Evolutionary conservation across 2,888 invertebrate genomes (phyloP).

Genomic region (Drosophila borborema): DNA sequence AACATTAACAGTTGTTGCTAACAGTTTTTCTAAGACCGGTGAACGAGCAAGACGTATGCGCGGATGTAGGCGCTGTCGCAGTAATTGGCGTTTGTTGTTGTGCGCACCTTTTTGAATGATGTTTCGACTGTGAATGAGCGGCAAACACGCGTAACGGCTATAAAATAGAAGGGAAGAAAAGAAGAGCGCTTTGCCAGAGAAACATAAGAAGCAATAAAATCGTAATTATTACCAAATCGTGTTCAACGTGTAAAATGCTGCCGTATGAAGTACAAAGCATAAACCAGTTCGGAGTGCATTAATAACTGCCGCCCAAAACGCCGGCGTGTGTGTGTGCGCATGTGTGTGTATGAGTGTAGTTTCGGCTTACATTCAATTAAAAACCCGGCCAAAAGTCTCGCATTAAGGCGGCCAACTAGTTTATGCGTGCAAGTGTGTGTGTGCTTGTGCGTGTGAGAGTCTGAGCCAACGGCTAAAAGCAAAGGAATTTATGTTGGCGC

Average conservation of each 20-base stretch:
- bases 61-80: slow-evolving; percentile 41
- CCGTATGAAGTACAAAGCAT: slow-evolving; percentile 41
- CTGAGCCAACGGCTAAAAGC: slow-evolving; percentile 46
- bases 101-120: slow-evolving; percentile 70
- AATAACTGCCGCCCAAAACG: slow-evolving; percentile 53
- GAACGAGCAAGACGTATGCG: slow-evolving; percentile 35
- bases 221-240: slow-evolving; percentile 65
- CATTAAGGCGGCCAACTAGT: slow-evolving; percentile 60
- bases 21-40: slow-evolving; percentile 55
- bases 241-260: slow-evolving; percentile 48
- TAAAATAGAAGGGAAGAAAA: slow-evolving; percentile 35
- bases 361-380: slow-evolving; percentile 64
- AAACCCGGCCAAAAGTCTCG: slow-evolving; percentile 38
- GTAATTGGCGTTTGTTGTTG: slow-evolving; percentile 39
- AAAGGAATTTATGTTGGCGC: slow-evolving; percentile 64
- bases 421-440: slow-evolving; percentile 37
- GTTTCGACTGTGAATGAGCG: slow-evolving; percentile 59
- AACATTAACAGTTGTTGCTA: slow-evolving; percentile 21
- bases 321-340: slow-evolving; percentile 40
- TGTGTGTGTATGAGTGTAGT: slow-evolving; percentile 7
- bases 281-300: slow-evolving; percentile 64
- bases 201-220: slow-evolving; percentile 60
- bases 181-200: slow-evolving; percentile 29
- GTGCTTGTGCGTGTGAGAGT: slow-evolving; percentile 26
- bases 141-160: slow-evolving; percentile 75